Base-by-base conservation (phyloP, 2,888 invertebrate species). In the Clanis bilineata region DNA sequence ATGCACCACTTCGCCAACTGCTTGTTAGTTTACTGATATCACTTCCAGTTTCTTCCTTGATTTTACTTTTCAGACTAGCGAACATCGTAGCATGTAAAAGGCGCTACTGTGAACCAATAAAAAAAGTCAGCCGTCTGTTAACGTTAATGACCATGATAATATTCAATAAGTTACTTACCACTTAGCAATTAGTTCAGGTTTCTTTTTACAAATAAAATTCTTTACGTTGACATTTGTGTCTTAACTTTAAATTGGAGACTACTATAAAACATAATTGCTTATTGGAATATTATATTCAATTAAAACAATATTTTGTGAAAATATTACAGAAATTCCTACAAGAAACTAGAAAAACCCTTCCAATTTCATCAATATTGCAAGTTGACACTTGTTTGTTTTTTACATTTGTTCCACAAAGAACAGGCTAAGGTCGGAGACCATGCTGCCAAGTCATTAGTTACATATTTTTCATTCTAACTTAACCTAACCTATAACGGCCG, bases 11-110 rank as follows among this genome's bases (percentile, higher is more conserved):
- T 36, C 92, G 83, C 92, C 92, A 92, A 70, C 84, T 91, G 69
- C 83, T 92, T 0, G 92, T 91, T 65, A 92, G 66, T 76, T 86
- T 92, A 69, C 94, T 93, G 54, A 97, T 93, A 84, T 97, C 97
- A 81, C 94, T 96, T 56, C 97, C 97, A 66, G 97, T 97, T 92
- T 97, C 97, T 83, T 97, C 97, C 73, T 96, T 95, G 73, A 97
- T 97, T 93, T 97, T 97, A 87, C 96, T 97, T 87, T 97, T 97
- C 68, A 97, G 89, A 77, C 96, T 96, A 57, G 96, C 95, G 85
- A 97, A 97, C 97, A 97, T 97, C 80, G 81, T 92, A 67, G 60
- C 66, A 61, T 62, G 47, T 56, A 59, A 59, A 39, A 63, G 56
- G 60, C 57, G 60, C 62, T 68, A 66, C 74, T 72, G 73, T 32